Evolutionary conservation across 1,140 invertebrate species (phyloP), one percentile per base, ranked within the genome.

Genomic region (Kradibia gibbosae): DNA sequence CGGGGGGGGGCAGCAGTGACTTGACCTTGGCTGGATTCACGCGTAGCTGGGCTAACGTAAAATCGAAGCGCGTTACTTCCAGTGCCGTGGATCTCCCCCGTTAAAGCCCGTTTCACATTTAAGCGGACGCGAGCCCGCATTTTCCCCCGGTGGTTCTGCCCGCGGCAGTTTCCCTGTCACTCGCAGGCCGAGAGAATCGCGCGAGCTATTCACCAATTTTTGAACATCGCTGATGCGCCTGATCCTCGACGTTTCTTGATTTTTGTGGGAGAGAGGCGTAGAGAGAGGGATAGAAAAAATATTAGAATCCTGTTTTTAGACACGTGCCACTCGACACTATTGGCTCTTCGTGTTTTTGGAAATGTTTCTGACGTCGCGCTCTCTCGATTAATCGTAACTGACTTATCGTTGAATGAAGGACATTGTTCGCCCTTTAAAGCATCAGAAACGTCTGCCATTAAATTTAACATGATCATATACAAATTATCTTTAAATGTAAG

Each of bases 51-150:
- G 86, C 90, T 91, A 91, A 91, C 89, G 90, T 86, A 91, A 91
- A 91, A 91, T 91, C 90, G 90, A 91, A 91, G 89, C 89, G 88
- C 88, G 90, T 91, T 91, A 91, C 90, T 91, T 91, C 90, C 90
- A 91, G 60, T 89, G 83, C 87, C 88, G 84, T 91, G 90, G 88
- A 90, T 91, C 90, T 88, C 88, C 89, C 57, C 81, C 81, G 76
- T 79, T 82, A 88, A 91, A 91, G 90, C 89, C 86, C 85, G 84
- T 87, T 89, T 90, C 88, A 88, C 89, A 89, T 71, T 76, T 74
- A 72, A 42, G 67, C 75, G 75, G 17, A 36, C 20, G 67, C 42
- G 67, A 62, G 31, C 39, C 39, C n/a, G 22, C 70, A n/a, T n/a
- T 8, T 25, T 28, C 28, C 42, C 42, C 70, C 42, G n/a, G n/a